Conservation (phyloP, 2,797 vertebrate genomes). For the Garrulus glandarius region DNA sequence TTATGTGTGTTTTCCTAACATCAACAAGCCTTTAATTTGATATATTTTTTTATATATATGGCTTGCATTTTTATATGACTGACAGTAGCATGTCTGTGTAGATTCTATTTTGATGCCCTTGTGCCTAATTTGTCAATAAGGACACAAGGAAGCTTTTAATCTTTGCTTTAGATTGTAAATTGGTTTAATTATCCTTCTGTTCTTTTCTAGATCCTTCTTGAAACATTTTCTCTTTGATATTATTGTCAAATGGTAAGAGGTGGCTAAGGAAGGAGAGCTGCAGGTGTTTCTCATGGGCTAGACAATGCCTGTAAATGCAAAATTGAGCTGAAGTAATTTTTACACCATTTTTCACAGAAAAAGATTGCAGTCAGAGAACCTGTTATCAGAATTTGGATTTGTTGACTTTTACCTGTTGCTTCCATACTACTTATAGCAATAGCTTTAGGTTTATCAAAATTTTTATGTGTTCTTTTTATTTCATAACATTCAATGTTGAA, state of each 20-base stretch:
- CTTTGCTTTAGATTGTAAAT: not conserved
- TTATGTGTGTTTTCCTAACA: not conserved
- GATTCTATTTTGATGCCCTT: not conserved
- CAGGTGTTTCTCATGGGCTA: not conserved
- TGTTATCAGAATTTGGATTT: not conserved
- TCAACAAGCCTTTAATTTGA: not conserved
- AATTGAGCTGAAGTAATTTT: not conserved
- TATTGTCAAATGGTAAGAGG: not conserved
- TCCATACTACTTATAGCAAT: not conserved
- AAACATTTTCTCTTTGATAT: not conserved
- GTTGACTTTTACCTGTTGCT: not conserved
- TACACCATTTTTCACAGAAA: not conserved
- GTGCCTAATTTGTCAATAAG: not conserved
- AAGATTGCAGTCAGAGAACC: not conserved
- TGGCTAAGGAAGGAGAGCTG: not conserved
- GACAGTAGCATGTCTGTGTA: not conserved
- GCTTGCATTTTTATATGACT: not conserved
- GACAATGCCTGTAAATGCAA: not conserved
- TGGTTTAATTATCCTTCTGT: not conserved
- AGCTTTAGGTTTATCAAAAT: not conserved
- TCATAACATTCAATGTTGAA: not conserved
- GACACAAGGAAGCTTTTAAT: not conserved
- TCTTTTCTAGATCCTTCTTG: not conserved
- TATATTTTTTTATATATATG: not conserved
- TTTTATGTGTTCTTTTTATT: not conserved